Base-by-base conservation (phyloP, 2,888 invertebrate genomes). In the Bombylius discolor region DNA sequence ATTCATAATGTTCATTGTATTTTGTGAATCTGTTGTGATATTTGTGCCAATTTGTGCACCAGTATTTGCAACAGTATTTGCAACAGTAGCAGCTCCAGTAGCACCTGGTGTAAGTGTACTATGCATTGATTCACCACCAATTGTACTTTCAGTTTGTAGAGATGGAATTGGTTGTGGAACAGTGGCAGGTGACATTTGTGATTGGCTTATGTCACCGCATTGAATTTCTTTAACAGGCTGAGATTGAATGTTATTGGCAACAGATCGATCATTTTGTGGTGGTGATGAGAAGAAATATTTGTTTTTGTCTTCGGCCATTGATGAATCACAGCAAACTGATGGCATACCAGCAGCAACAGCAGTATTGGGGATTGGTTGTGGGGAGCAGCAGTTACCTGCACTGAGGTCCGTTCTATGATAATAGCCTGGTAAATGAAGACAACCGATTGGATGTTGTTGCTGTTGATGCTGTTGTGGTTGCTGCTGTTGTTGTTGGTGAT, bases 121-220 rank as follows among this genome's bases (percentile, higher is more conserved):
- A 58, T 51, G 52, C 58, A 45, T 49, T 23, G 39, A 58, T 42
- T 49, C 56, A 31, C 46, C 48, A 31, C 46, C 48, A 12, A 48
- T 47, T 5, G 47, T 33, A 0, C 39, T 39, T 8, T 53, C 55
- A 2, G 58, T 56, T 53, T 50, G 58, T 9, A 51, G 23, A 11
- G 56, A 53, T 12, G 48, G 31, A 8, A 56, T 14, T 8, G 59
- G 46, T 5, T 54, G 49, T 11, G 58, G 32, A 31, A 56, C 46
- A 33, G 60, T 60, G 45, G 72, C 74, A 5, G 78, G 78, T 7
- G 78, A 78, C 71, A 78, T 73, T 67, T 78, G 78, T 0, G 78
- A 78, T 63, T 78, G 79, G 54, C 76, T 78, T 4, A 79, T 76
- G 59, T 79, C 77, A 51, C 77, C 75, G 57, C 79, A 79, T 64